phyloP scores from a whole-genome alignment of 2,113 vertebrate genomes.

The Burhinus bistriatus region DNA sequence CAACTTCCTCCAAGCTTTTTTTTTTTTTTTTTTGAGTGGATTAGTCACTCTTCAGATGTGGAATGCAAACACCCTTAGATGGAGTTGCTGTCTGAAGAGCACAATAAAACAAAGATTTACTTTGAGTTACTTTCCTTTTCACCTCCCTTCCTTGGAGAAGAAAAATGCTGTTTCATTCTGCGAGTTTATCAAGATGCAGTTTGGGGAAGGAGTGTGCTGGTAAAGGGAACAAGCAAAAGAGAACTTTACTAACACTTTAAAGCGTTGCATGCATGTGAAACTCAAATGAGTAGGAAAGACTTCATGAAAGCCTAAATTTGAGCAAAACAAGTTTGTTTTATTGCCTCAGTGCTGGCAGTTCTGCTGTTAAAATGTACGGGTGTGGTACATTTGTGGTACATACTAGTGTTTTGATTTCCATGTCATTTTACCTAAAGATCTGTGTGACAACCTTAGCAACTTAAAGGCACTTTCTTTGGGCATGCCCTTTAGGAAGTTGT shows the following conservation, averaged over 20 bases:
- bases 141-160: neutral
- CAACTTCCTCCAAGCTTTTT: conserved; percentile 4
- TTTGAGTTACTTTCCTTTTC: neutral
- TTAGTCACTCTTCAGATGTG: conserved; percentile 19
- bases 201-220: neutral
- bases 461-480: neutral
- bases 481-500: neutral
- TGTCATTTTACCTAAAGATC: neutral
- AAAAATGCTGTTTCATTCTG: neutral
- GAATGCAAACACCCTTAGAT: neutral
- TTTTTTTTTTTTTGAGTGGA: neutral
- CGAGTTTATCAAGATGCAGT: neutral
- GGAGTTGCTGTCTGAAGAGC: neutral
- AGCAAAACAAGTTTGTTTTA: neutral
- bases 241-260: neutral
- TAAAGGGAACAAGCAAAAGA: neutral
- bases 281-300: neutral
- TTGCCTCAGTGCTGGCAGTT: neutral
- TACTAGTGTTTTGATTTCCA: neutral
- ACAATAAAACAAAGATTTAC: neutral
- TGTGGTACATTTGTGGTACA: neutral
- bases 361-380: neutral
- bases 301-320: neutral
- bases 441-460: neutral
- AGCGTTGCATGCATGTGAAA: neutral